A percentile compares a stretch with the other conserved stretches of the same genome.
These are phyloP conservation scores for Origma solitaria DNA, from an alignment of 2,113 vertebrate species.

Conservation along the genomic window DNA sequence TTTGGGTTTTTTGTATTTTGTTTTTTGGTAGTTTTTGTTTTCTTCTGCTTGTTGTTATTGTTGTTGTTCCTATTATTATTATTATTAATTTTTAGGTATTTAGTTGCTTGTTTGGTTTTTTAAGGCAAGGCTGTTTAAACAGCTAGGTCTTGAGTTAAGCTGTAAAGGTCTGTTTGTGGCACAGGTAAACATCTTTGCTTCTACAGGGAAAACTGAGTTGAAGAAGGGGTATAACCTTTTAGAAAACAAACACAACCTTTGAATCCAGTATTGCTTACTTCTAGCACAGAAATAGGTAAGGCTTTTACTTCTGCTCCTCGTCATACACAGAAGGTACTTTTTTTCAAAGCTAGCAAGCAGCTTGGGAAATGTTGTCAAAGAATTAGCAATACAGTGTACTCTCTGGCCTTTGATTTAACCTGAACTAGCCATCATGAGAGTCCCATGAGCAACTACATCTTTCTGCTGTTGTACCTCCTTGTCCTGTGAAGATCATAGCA, in stretches of 20 bases:
- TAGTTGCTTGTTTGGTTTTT: background rate
- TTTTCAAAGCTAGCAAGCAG: background rate
- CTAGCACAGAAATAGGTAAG: background rate
- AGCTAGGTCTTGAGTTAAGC: background rate
- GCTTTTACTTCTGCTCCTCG: background rate
- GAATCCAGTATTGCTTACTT: background rate
- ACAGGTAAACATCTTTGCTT: background rate
- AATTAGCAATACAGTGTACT: background rate
- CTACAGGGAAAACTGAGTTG: background rate
- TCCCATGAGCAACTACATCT: background rate
- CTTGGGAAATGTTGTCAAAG: background rate
- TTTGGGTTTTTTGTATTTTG: too few relatives aligned
- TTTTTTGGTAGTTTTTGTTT: too few relatives aligned
- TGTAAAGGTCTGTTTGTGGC: background rate
- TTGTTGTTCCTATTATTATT: background rate
- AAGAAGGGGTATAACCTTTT: background rate
- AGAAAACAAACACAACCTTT: background rate
- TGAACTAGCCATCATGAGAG: background rate
- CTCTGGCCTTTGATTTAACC: background rate
- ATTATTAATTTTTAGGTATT: background rate
- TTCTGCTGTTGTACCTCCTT: background rate
- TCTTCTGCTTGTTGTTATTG: accelerated
- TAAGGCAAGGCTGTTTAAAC: background rate
- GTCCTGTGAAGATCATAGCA: background rate
- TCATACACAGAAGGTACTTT: background rate